A percentile compares a stretch with the other conserved stretches of the same genome.
Conservation (phyloP, 2,113 vertebrate species). For the Salvator merianae region DNA sequence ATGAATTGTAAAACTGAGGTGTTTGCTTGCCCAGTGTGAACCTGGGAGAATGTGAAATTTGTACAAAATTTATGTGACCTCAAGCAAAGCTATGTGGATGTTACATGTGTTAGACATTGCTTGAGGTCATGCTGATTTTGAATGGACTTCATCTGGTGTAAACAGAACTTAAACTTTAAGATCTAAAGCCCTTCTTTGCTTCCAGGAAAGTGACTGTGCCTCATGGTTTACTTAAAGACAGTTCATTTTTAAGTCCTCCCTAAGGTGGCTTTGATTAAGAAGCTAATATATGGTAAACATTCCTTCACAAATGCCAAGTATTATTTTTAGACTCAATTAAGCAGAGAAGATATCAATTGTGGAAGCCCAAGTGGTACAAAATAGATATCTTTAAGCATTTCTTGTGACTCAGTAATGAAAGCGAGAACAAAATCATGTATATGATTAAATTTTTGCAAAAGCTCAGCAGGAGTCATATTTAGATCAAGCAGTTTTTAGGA, state of each 20-base stretch:
- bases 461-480: not conserved
- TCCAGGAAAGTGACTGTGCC: not conserved
- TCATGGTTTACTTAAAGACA: not conserved
- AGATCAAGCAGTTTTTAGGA: not conserved
- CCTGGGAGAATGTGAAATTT: no score
- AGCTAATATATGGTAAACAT: conserved; percentile 7
- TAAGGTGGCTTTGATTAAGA: conserved; percentile 12
- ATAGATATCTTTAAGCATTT: not conserved
- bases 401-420: not conserved
- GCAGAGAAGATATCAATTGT: not conserved
- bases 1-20: no score
- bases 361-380: not conserved
- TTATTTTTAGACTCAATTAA: conserved; percentile 11
- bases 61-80: no score
- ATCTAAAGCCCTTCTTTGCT: not conserved
- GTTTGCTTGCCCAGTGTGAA: no score
- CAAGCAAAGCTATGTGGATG: no score
- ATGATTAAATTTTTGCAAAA: not conserved
- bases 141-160: no score
- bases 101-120: no score
- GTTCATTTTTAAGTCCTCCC: not conserved
- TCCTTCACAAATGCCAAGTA: conserved; percentile 1
- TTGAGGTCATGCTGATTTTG: no score
- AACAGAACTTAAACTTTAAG: not conserved
- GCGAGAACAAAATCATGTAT: not conserved